Evolutionary conservation across 2,888 invertebrate species (phyloP).

Genomic region (Glaucopsyche alexis): DNA sequence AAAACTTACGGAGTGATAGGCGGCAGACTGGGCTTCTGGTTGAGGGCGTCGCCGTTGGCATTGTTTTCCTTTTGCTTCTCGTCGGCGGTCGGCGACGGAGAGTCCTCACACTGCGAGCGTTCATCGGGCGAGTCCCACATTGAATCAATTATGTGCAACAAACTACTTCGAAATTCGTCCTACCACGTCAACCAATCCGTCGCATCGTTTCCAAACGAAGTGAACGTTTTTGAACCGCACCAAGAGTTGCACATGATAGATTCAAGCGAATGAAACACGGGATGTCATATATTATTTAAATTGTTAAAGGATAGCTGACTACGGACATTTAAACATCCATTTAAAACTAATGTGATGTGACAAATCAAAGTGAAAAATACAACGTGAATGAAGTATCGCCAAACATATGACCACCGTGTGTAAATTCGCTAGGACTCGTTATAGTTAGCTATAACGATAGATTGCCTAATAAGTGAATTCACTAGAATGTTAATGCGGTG

Average conservation of each 20-base stretch:
- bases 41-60: conserved; percentile 66
- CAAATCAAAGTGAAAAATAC: conserved; percentile 71
- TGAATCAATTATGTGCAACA: conserved; percentile 82
- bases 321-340: conserved; percentile 76
- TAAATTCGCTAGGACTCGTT: conserved; percentile 77
- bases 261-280: conserved; percentile 81
- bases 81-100: conserved; percentile 58
- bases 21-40: conserved; percentile 74
- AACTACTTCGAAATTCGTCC: conserved; percentile 80
- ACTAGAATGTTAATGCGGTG: conserved; percentile 45
- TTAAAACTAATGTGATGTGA: conserved; percentile 68
- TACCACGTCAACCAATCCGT: conserved; percentile 61
- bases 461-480: conserved; percentile 45
- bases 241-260: conserved; percentile 80
- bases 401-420: conserved; percentile 80
- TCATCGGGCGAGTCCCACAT: conserved; percentile 81
- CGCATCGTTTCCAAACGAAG: conserved; percentile 53
- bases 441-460: conserved; percentile 50
- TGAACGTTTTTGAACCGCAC: conserved; percentile 46
- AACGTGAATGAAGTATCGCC: conserved; percentile 69
- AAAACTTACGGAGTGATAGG: conserved; percentile 82
- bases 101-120: conserved; percentile 77
- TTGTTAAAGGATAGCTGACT: conserved; percentile 72
- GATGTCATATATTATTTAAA: conserved; percentile 79
- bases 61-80: conserved; percentile 58